Conservation (phyloP, 2,888 invertebrate genomes). For the Villa cingulata region DNA sequence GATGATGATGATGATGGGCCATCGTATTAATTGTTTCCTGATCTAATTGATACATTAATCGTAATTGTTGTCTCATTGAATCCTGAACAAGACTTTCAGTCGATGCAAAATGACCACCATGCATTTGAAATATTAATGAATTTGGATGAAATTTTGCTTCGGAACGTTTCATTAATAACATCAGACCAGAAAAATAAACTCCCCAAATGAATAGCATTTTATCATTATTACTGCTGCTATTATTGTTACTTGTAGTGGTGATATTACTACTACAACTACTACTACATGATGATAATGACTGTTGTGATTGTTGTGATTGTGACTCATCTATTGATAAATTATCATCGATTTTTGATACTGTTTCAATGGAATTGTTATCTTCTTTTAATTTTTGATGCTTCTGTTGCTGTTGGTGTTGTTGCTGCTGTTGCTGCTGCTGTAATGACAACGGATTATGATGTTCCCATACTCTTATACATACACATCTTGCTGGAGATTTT, state of each 20-base stretch:
- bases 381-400: background rate
- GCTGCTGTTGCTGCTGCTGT: too few relatives aligned
- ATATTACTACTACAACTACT: background rate
- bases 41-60: constrained; percentile 3
- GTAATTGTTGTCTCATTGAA: constrained; percentile 22
- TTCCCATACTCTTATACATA: constrained; percentile 34
- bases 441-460: constrained; percentile 11
- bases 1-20: too few relatives aligned
- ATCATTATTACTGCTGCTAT: constrained; percentile 33
- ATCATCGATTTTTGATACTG: background rate
- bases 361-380: background rate
- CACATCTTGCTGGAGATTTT: constrained; percentile 35
- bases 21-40: background rate
- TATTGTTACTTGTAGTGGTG: constrained; percentile 16
- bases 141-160: constrained; percentile 25
- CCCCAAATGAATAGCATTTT: constrained; percentile 65
- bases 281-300: background rate
- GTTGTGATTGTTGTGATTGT: background rate
- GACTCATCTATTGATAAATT: too few relatives aligned
- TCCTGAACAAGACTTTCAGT: constrained; percentile 32
- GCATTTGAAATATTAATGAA: constrained; percentile 71
- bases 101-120: constrained; percentile 71
- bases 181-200: constrained; percentile 69
- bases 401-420: too few relatives aligned
- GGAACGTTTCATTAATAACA: constrained; percentile 41